A percentile compares a stretch with the other conserved stretches of the same genome.
Evolutionary conservation across 2,113 vertebrate species (phyloP).

Genomic region (Istiophorus platypterus): DNA sequence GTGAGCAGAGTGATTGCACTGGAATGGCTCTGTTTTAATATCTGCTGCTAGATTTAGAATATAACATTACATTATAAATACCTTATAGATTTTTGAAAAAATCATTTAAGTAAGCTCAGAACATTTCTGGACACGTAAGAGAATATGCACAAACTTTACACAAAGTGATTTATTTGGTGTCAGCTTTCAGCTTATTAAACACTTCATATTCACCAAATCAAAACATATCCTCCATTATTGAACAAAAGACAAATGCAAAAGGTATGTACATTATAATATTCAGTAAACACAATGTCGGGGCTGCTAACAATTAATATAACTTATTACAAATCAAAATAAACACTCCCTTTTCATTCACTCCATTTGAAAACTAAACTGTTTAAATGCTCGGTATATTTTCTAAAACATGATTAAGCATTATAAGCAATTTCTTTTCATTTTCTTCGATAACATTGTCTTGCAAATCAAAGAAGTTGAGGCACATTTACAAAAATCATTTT

Average conservation of each 20-base stretch:
- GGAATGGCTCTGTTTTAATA: not conserved
- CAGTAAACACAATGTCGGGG: constrained; percentile 42
- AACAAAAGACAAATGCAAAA: constrained; percentile 62
- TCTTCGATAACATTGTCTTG: constrained; percentile 67
- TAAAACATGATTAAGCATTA: constrained; percentile 35
- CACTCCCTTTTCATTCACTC: constrained; percentile 39
- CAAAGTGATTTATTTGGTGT: constrained; percentile 82
- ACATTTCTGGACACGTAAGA: constrained; percentile 2
- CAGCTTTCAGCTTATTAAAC: constrained; percentile 73
- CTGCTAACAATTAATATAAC: constrained; percentile 43
- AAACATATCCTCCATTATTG: constrained; percentile 29
- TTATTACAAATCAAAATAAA: constrained; percentile 63
- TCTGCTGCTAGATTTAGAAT: not conserved
- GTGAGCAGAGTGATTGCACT: not conserved
- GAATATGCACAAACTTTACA: constrained; percentile 41
- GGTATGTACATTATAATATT: constrained; percentile 71
- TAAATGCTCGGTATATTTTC: constrained; percentile 14
- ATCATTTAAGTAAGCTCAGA: not conserved
- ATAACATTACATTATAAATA: not conserved
- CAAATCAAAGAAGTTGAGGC: constrained; percentile 70
- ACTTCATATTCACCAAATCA: constrained; percentile 57
- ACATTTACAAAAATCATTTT: constrained; percentile 57
- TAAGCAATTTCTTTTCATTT: not conserved
- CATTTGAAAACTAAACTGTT: constrained; percentile 48
- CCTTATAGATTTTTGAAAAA: not conserved